These are phyloP conservation scores for Aethes cnicana DNA, from an alignment of 2,888 invertebrate genomes.

Conservation along the genomic window DNA sequence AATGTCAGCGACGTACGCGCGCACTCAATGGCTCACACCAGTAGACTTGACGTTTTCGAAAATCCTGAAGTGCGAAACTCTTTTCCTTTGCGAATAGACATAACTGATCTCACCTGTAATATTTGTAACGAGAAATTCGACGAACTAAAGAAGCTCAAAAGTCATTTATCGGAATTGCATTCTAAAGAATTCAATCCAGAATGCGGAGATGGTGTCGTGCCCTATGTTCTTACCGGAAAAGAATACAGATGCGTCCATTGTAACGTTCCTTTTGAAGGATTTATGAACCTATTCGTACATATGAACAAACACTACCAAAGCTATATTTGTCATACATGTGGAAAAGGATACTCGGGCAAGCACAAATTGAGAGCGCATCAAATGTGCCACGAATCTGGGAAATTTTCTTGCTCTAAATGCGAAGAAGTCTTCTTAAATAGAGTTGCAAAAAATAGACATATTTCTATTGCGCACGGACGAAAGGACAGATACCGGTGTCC, in stretches of 20 bases:
- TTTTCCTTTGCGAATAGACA: constrained; percentile 61
- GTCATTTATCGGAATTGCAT: constrained; percentile 51
- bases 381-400: constrained; percentile 57
- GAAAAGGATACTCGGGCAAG: constrained; percentile 69
- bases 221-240: constrained; percentile 53
- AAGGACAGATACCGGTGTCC: constrained; percentile 60
- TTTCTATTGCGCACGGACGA: constrained; percentile 46
- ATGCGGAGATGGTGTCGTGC: constrained; percentile 55
- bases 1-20: constrained; percentile 48
- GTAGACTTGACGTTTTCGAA: constrained; percentile 51
- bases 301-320: constrained; percentile 73
- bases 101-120: constrained; percentile 52
- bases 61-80: constrained; percentile 48
- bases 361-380: constrained; percentile 67
- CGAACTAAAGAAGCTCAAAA: constrained; percentile 47
- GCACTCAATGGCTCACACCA: constrained; percentile 47
- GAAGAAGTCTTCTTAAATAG: constrained; percentile 56
- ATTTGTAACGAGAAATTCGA: constrained; percentile 44
- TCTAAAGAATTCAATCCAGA: constrained; percentile 41
- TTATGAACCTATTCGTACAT: constrained; percentile 55
- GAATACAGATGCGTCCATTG: constrained; percentile 57
- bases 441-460: constrained; percentile 49
- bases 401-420: constrained; percentile 68
- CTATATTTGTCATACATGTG: constrained; percentile 69
- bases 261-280: constrained; percentile 44